Percentiles rank a stretch among this genome's conserved stretches.
Evolutionary conservation across 2,113 vertebrate genomes (phyloP).

Genomic region (Sebastes fasciatus): DNA sequence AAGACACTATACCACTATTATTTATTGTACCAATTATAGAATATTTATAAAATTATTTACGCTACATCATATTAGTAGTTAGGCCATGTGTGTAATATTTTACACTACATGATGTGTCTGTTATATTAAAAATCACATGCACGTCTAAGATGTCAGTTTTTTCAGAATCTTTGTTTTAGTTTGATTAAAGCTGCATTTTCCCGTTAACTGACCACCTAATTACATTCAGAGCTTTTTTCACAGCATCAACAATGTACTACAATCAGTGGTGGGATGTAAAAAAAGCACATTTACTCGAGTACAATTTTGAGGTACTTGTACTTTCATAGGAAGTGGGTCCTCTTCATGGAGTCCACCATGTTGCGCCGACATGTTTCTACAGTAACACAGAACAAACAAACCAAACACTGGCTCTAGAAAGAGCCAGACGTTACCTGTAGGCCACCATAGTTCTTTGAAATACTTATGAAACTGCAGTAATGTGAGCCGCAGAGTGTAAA

Average conservation of each 20-base stretch:
- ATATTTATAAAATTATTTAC: not conserved
- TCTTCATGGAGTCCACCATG: too few relatives aligned
- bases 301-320: too few relatives aligned
- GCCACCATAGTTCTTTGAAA: too few relatives aligned
- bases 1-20: not conserved
- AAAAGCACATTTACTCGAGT: not conserved
- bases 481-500: too few relatives aligned
- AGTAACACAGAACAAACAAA: too few relatives aligned
- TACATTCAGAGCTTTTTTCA: not conserved
- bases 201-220: not conserved
- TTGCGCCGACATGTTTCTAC: too few relatives aligned
- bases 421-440: too few relatives aligned
- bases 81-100: not conserved
- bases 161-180: not conserved
- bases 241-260: not conserved
- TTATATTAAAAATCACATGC: not conserved
- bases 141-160: not conserved
- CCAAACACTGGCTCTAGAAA: too few relatives aligned
- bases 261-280: not conserved
- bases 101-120: not conserved
- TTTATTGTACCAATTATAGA: not conserved
- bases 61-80: not conserved
- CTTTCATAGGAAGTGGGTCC: too few relatives aligned
- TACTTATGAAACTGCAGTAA: too few relatives aligned
- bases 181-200: not conserved